phyloP scores from a whole-genome alignment of 2,113 vertebrate species.

The Phylloscopus whistleri region DNA sequence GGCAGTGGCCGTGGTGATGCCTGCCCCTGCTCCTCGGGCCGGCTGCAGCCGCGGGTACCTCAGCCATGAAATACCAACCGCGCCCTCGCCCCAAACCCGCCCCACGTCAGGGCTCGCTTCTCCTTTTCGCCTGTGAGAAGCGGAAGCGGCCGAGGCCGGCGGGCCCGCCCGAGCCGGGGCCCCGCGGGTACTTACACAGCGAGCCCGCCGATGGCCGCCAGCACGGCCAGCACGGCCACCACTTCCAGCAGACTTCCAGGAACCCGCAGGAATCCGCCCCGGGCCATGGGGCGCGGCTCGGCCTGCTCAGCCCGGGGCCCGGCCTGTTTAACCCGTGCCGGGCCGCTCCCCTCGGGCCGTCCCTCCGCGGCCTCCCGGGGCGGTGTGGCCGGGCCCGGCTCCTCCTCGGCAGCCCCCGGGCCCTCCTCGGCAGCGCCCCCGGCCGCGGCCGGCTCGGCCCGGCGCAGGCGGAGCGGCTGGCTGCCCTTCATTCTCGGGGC shows the following conservation, averaged over 20 bases:
- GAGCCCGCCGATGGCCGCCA: background rate
- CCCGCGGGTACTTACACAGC: background rate
- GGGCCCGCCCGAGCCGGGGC: background rate
- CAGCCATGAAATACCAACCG: background rate
- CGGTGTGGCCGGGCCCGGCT: background rate
- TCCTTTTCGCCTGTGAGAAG: rapidly evolving
- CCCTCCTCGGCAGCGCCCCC: rapidly evolving
- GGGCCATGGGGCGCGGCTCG: rapidly evolving
- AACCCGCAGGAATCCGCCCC: rapidly evolving
- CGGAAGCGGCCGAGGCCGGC: background rate
- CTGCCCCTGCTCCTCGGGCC: rapidly evolving
- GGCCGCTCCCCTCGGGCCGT: background rate
- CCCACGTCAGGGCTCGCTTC: rapidly evolving
- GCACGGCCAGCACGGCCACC: background rate
- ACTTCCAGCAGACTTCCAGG: rapidly evolving
- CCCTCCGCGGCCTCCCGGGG: background rate
- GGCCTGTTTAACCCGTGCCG: rapidly evolving
- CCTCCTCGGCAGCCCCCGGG: background rate
- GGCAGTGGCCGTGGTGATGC: background rate
- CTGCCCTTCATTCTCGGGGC: rapidly evolving
- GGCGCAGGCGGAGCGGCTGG: background rate
- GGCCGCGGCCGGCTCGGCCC: rapidly evolving
- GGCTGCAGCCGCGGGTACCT: too few relatives aligned
- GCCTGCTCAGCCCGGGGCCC: rapidly evolving
- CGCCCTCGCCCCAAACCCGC: too few relatives aligned